Evolutionary conservation across 2,113 vertebrate species (phyloP).

Genomic region (Trematocara zebra): DNA sequence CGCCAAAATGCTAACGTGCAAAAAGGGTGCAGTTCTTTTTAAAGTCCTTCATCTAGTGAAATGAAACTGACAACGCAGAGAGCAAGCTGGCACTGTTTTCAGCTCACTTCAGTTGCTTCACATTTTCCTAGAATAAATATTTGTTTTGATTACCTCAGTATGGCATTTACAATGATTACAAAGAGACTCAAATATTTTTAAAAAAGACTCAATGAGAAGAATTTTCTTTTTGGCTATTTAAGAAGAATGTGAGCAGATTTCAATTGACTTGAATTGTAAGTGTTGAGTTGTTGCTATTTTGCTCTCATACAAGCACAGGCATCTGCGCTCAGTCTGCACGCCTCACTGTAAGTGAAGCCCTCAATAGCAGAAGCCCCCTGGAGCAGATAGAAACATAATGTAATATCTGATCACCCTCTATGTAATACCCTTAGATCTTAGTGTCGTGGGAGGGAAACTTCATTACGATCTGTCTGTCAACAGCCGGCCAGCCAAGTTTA

Average conservation of each 20-base stretch:
- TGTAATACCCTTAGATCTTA: slow-evolving; percentile 33
- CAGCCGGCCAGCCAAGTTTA: slow-evolving; percentile 39
- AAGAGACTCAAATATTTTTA: neutral
- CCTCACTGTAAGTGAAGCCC: neutral
- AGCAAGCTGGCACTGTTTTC: neutral
- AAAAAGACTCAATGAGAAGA: neutral
- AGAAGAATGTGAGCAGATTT: neutral
- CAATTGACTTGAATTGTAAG: neutral
- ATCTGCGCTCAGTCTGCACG: neutral
- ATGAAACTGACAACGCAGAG: neutral
- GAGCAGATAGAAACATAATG: slow-evolving; percentile 22
- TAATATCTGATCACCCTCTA: slow-evolving; percentile 34
- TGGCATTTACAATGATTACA: no score
- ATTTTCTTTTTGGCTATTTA: neutral
- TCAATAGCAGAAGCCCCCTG: neutral
- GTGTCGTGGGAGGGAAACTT: slow-evolving; percentile 34
- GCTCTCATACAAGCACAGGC: neutral
- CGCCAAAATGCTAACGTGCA: neutral
- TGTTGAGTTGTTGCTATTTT: neutral
- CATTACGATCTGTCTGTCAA: slow-evolving; percentile 42
- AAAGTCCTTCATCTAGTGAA: neutral
- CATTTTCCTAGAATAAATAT: neutral
- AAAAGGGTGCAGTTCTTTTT: neutral
- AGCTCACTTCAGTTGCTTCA: neutral
- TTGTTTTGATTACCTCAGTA: neutral